Base-by-base conservation (phyloP, 2,888 invertebrate genomes). In the Bellardia pandia region DNA sequence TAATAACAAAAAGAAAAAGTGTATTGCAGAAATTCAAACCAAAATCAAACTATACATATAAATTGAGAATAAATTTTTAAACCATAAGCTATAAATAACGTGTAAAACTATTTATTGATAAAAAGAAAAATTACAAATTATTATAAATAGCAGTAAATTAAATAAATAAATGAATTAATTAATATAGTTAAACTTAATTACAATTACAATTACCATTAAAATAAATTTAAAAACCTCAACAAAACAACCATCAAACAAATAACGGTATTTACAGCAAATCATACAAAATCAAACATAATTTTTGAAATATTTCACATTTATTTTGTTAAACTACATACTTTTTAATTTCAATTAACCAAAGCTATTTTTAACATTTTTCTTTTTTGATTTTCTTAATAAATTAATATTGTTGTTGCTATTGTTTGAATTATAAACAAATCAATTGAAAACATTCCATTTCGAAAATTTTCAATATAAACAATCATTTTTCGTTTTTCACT, bases 361-460 rank as follows among this genome's bases (percentile, higher is more conserved):
- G 16, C 16, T 7, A 45, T 23, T 42, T 81, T 69, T 64, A 62
- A 14, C n/a, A 58, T 60, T 64, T 64, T 51, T 9, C 53, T 69
- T 86, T 84, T 51, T 5, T 37, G 37, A 5, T 37, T 37, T 37
- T 37, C 37, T 23, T 13, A 56, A 23, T 23, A 23, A 23, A 64
- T 75, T 23, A 64, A 51, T 33, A 51, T 75, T 62, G 23, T 53
- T 83, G 69, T 72, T 58, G 45, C 56, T 33, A 60, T 62, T 81
- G 68, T 84, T 71, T 72, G 3, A 78, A 87, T 79, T 86, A 80
- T 86, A 86, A 86, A 88, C 86, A 86, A 83, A 83, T 79, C 71
- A 78, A 51, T 74, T 86, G 16, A 75, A 82, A 76, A 69, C n/a
- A 45, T 45, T 45, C 8, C 9, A 23, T 23, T 23, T 23, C 23